Evolutionary conservation across 2,113 vertebrate genomes (phyloP).

Genomic region (Xiphophorus couchianus): DNA sequence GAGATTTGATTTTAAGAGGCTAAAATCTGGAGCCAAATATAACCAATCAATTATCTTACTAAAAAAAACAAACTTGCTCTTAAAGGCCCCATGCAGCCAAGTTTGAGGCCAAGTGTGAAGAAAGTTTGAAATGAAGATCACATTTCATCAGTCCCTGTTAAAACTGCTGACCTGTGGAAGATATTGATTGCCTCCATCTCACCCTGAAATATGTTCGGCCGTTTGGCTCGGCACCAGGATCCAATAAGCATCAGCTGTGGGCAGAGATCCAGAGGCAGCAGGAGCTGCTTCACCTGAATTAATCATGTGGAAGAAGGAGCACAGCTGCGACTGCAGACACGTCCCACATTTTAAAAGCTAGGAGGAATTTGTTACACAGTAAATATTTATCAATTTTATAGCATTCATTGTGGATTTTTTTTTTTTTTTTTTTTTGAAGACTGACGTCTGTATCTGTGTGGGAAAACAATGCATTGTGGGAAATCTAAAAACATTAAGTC

Average conservation of each 20-base stretch:
- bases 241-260: not conserved
- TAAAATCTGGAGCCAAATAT: not conserved
- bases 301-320: not conserved
- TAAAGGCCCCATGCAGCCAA: not conserved
- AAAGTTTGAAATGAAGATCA: not conserved
- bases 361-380: not conserved
- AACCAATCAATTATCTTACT: not conserved
- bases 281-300: conserved; percentile 3
- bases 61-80: not conserved
- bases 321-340: not conserved
- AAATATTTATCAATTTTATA: not conserved
- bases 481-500: not conserved
- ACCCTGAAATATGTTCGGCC: not conserved
- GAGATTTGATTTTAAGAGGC: not conserved
- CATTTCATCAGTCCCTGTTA: conserved; percentile 9
- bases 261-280: conserved; percentile 6
- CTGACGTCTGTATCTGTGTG: not conserved
- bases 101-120: not conserved
- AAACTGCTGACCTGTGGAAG: conserved; percentile 1
- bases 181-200: not conserved
- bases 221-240: not conserved
- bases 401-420: not conserved
- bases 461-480: not conserved
- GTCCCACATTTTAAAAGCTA: not conserved
- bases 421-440: not conserved